Base-by-base conservation (phyloP, 2,113 vertebrate species). In the Poeciliopsis turrubarensis region DNA sequence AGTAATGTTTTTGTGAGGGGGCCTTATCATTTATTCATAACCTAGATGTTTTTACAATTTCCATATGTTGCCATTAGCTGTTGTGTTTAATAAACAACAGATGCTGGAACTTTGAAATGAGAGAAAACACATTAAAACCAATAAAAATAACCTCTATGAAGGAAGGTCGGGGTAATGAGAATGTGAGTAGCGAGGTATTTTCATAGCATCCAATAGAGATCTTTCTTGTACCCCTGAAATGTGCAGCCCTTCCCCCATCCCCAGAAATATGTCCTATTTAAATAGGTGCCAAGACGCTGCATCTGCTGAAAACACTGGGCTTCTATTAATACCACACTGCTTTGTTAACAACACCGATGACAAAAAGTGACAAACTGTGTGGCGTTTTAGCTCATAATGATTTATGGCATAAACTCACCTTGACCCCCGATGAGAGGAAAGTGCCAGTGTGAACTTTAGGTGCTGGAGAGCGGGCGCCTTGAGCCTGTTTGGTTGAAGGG, bases 391-490 rank as follows among this genome's bases (percentile, higher is more conserved):
- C 30, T 34, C 41, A 29, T 27, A 72, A 57, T 80, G 19, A 5
- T n/a, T 60, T 41, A 29, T 72, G 34, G 34, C 34, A 15, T 41
- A 19, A 57, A 67, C 82, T 97, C 94, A 99, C 98, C 96, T 99
- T 99, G 75, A 99, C 93, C 70, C 96, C 92, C 31, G 97, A 97
- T 7, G 97, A 95, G 80, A 97, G 94, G 87, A 98, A 96, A 90
- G 94, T 95, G 88, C 95, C 96, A 25, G 96, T 95, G 47, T 98
- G 98, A 85, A 96, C 95, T 94, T 98, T 98, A 66, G 97, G 96
- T 19, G 96, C 92, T 15, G 97, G 98, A 70, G 97, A 99, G 54
- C 89, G 95, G 47, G 97, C 81, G 64, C 96, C 96, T 2, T 97
- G 98, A 70, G 94, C 93, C 79, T 95, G 95, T 88, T 98, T 99